phyloP scores from a whole-genome alignment of 1,140 invertebrate genomes.

The Paracyclopina nana region DNA sequence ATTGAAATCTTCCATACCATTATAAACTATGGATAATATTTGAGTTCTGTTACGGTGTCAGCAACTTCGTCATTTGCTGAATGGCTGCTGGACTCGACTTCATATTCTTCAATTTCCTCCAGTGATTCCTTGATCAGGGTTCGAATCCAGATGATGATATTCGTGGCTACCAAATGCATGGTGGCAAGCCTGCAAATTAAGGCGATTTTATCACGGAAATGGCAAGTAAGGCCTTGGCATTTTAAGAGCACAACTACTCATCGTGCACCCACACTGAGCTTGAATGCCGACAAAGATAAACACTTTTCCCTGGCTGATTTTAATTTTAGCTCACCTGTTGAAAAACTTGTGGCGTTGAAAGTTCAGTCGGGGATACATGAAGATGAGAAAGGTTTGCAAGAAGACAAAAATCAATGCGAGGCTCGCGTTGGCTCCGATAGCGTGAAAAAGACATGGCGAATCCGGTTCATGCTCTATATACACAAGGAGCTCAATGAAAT shows the following conservation, averaged over 20 bases:
- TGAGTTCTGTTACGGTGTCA: too few relatives aligned
- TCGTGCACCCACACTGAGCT: too few relatives aligned
- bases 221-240: background rate
- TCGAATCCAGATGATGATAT: conserved; percentile 90
- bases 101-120: conserved; percentile 38
- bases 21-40: too few relatives aligned
- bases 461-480: background rate
- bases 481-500: background rate
- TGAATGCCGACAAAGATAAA: too few relatives aligned
- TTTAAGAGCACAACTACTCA: too few relatives aligned
- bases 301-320: too few relatives aligned
- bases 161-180: conserved; percentile 95
- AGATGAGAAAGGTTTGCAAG: background rate
- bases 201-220: background rate
- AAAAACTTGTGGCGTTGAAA: background rate
- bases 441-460: background rate
- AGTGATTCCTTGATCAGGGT: conserved; percentile 75
- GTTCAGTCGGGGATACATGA: conserved; percentile 1
- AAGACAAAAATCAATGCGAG: background rate
- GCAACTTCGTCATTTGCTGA: too few relatives aligned
- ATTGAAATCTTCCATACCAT: too few relatives aligned
- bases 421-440: background rate
- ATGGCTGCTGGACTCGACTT: background rate
- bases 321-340: too few relatives aligned
- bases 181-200: conserved; percentile 55